phyloP scores from a whole-genome alignment of 2,797 vertebrate genomes.

The Acomys russatus region DNA sequence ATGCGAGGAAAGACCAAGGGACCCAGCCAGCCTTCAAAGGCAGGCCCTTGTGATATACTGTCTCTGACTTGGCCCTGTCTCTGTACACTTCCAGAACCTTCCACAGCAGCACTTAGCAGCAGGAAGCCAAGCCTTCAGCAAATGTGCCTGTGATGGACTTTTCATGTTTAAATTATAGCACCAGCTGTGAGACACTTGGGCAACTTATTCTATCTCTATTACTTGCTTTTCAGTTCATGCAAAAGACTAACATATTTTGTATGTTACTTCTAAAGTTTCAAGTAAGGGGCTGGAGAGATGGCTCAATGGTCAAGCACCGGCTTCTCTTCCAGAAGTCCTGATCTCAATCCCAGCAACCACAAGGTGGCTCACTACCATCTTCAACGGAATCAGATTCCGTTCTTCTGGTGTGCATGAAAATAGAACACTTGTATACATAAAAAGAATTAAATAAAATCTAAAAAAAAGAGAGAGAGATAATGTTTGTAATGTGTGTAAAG shows the following conservation, averaged over 20 bases:
- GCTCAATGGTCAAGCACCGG: too few species aligned
- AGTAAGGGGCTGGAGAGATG: neutral
- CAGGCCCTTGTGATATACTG: neutral
- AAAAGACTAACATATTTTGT: neutral
- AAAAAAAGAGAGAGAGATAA: neutral
- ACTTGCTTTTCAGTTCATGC: slow-evolving; percentile 42
- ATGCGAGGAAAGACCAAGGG: too few species aligned
- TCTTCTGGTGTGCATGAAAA: too few species aligned
- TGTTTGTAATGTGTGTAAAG: neutral
- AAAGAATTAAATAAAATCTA: too few species aligned
- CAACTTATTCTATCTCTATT: neutral
- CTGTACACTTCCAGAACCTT: neutral
- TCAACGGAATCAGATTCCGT: too few species aligned
- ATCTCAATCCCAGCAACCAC: too few species aligned
- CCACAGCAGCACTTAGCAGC: neutral
- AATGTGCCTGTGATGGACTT: neutral
- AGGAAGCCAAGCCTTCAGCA: neutral
- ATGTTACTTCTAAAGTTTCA: neutral
- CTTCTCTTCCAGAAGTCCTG: too few species aligned
- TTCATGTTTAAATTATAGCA: neutral
- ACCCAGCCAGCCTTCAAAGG: neutral
- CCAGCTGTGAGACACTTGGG: neutral
- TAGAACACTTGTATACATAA: too few species aligned
- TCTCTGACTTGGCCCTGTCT: too few species aligned
- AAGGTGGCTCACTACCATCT: too few species aligned